Evolutionary conservation across 2,797 vertebrate genomes (phyloP).

Genomic region (Chanos chanos): DNA sequence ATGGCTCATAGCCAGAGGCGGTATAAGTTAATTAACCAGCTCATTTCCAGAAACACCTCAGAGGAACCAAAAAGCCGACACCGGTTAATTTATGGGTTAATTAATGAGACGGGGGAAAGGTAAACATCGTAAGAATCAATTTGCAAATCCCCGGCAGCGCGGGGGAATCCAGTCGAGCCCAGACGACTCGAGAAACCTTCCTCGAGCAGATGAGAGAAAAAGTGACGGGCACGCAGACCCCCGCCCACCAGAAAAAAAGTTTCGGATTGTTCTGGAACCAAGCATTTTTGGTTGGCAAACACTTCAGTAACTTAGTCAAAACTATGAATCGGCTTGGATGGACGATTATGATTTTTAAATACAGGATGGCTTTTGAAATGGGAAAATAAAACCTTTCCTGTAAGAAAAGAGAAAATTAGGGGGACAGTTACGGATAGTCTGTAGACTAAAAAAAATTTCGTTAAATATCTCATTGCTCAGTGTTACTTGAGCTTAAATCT

Average conservation of each 20-base stretch:
- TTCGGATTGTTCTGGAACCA: conserved; percentile 28
- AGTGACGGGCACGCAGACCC: conserved; percentile 27
- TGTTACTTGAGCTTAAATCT: too few relatives aligned
- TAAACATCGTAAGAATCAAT: conserved; percentile 73
- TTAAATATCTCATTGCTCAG: too few relatives aligned
- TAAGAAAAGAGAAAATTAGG: not conserved
- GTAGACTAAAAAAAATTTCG: too few relatives aligned
- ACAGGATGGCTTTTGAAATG: too few relatives aligned
- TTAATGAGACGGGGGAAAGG: conserved; percentile 72
- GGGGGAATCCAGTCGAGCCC: conserved; percentile 44
- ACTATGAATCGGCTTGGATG: conserved; percentile 25
- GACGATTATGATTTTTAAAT: conserved; percentile 25
- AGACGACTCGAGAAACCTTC: conserved; percentile 61
- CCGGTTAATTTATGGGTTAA: conserved; percentile 76
- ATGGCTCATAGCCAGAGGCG: conserved; percentile 72
- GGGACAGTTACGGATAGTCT: too few relatives aligned
- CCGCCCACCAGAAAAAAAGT: too few relatives aligned
- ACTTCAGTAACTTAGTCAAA: conserved; percentile 26
- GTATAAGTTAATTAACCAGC: conserved; percentile 81
- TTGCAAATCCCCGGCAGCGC: conserved; percentile 52
- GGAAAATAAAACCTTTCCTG: not conserved
- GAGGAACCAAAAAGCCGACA: conserved; percentile 67
- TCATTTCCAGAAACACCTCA: conserved; percentile 72
- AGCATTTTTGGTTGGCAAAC: conserved; percentile 24
- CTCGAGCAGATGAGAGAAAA: conserved; percentile 61